Evolutionary conservation across 2,888 invertebrate genomes (phyloP), one percentile per base, ranked within the genome.

Genomic region (Quadriops clusia): DNA sequence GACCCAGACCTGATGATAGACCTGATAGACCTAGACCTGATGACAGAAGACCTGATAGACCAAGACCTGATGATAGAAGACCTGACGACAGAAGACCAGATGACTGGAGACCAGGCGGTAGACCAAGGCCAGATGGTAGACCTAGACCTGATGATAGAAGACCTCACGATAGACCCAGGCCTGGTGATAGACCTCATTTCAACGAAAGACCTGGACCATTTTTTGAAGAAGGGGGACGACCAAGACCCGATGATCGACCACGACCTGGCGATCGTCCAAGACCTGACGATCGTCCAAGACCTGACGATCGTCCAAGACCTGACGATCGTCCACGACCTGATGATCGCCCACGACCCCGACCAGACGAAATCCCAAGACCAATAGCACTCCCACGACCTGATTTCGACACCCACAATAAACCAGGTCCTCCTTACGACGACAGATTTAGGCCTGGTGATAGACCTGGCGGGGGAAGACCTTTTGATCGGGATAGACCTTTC

Each of bases 91-190:
- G n/a, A n/a, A 25, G 29, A 10, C 37, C 38, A 26, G 22, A 3
- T 2, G 23, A 7, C 3, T 10, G 10, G 13, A 12, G 9, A n/a
- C n/a, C n/a, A 5, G 26, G 28, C 10, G 33, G 29, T 17, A 41
- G 40, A 20, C 49, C 49, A 3, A 23, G 39, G 15, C 44, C 42
- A 18, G 36, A 41, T 23, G 29, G 28, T 28, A 24, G 23, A 23
- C 29, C 28, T 17, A 17, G 15, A n/a, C 17, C 28, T 14, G 14
- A 21, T 23, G n/a, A n/a, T n/a, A n/a, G n/a, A n/a, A n/a, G n/a
- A n/a, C n/a, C n/a, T n/a, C n/a, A n/a, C n/a, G n/a, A n/a, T n/a
- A n/a, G n/a, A n/a, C n/a, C n/a, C n/a, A n/a, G n/a, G n/a, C n/a
- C n/a, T n/a, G n/a, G n/a, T n/a, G n/a, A n/a, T n/a, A n/a, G n/a